Percentiles rank a stretch among this genome's conserved stretches.
These are phyloP conservation scores for Desmophyllum pertusum DNA, from an alignment of 92 coral and sea anemone species.

Conservation along the genomic window DNA sequence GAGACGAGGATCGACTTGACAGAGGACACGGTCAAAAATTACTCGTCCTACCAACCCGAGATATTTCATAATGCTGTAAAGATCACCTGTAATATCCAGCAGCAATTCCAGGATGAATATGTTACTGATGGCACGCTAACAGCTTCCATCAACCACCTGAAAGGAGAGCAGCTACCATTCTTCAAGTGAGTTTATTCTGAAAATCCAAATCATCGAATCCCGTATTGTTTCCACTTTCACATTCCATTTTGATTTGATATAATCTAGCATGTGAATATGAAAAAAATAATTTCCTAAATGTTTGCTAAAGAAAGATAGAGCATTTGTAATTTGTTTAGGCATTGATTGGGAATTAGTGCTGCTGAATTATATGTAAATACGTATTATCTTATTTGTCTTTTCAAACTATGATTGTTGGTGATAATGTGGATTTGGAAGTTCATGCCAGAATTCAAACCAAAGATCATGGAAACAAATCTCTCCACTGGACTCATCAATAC, in stretches of 20 bases:
- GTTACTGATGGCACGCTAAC: constrained; percentile 34
- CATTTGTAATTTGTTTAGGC: neutral
- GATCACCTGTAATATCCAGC: no score
- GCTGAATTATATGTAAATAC: no score
- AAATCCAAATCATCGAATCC: neutral
- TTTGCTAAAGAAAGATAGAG: neutral
- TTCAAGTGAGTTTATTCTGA: constrained; percentile 7
- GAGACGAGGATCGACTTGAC: neutral
- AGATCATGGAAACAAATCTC: constrained; percentile 37
- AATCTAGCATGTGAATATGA: neutral
- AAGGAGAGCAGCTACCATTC: constrained; percentile 1
- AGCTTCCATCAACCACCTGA: constrained; percentile 29
- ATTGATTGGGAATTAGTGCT: no score
- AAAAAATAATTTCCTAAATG: neutral
- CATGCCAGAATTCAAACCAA: constrained; percentile 41
- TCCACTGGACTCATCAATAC: constrained; percentile 34
- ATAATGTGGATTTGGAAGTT: constrained; percentile 37
- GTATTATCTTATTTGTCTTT: neutral
- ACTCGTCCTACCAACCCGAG: neutral
- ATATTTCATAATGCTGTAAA: no score
- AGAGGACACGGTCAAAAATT: neutral
- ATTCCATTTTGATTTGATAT: no score
- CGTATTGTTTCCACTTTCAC: no score
- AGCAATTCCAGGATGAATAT: constrained; percentile 12
- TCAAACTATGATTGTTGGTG: constrained; percentile 31